Evolutionary conservation across 2,797 vertebrate genomes (phyloP).

Genomic region (Carduelis carduelis): DNA sequence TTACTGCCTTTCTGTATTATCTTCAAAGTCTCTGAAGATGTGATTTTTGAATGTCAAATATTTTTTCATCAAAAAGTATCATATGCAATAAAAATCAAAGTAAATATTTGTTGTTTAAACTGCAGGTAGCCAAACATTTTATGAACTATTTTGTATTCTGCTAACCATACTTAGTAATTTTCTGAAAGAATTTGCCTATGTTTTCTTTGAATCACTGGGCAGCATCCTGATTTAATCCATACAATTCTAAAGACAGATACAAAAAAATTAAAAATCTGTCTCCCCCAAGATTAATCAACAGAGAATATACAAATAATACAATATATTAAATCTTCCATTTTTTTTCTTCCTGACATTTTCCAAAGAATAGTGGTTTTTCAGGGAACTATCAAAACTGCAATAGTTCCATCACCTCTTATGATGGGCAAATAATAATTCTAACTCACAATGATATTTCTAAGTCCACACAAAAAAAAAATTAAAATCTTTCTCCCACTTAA

Average conservation of each 20-base stretch:
- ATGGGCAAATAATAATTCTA: neutral
- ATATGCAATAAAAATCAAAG: neutral
- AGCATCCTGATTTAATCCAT: neutral
- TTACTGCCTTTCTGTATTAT: neutral
- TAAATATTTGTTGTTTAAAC: neutral
- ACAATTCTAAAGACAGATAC: neutral
- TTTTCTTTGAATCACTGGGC: neutral
- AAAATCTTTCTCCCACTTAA: neutral
- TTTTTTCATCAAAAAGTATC: neutral
- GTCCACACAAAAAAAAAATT: neutral
- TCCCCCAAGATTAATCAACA: neutral
- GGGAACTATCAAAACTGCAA: neutral
- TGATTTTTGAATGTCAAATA: conserved; percentile 2
- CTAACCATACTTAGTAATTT: neutral
- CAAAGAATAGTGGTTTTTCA: neutral
- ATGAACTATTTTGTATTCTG: neutral
- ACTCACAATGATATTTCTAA: neutral
- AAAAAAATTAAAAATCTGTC: neutral
- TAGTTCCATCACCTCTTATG: neutral
- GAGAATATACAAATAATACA: neutral
- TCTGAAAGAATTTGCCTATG: neutral
- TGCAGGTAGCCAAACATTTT: neutral
- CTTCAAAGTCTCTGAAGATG: neutral
- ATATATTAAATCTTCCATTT: neutral
- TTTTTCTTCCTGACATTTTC: neutral